phyloP scores from a whole-genome alignment of 2,797 vertebrate genomes.

The Heliangelus exortis region DNA sequence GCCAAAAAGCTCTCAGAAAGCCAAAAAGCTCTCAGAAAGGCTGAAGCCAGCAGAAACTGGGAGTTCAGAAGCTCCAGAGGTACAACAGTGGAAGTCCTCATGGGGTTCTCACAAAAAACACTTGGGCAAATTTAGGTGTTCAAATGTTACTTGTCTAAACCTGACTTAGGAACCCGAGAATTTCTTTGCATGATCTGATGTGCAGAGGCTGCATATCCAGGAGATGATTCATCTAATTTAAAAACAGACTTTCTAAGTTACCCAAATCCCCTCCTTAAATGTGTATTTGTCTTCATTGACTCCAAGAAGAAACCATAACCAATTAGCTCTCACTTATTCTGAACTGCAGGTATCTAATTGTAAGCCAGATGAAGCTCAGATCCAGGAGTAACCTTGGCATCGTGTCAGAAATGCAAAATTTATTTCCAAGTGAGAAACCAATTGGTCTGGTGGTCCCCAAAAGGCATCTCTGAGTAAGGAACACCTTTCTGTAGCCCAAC shows the following conservation, averaged over 20 bases:
- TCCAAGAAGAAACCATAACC: not conserved
- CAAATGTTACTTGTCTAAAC: not conserved
- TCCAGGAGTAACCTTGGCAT: not conserved
- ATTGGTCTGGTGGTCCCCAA: not conserved
- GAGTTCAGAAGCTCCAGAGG: not conserved
- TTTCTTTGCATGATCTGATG: not conserved
- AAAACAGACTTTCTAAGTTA: not conserved
- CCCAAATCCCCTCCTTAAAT: not conserved
- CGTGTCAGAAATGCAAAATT: not conserved
- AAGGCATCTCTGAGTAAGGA: conserved; percentile 4
- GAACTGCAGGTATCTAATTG: not conserved
- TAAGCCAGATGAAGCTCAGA: not conserved
- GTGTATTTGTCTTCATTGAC: not conserved
- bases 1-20: conserved; percentile 8
- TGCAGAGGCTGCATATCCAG: not conserved
- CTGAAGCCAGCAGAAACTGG: not conserved
- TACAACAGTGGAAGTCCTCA: not conserved
- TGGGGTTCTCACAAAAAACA: not conserved
- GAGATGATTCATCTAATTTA: not conserved
- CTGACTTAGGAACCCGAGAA: not conserved
- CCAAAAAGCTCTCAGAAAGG: not conserved
- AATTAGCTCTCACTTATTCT: not conserved
- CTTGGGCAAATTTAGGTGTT: not conserved
- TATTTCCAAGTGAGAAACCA: not conserved
- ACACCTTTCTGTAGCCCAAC: not conserved